phyloP scores from a whole-genome alignment of 2,797 vertebrate species.

The Spheniscus humboldti region DNA sequence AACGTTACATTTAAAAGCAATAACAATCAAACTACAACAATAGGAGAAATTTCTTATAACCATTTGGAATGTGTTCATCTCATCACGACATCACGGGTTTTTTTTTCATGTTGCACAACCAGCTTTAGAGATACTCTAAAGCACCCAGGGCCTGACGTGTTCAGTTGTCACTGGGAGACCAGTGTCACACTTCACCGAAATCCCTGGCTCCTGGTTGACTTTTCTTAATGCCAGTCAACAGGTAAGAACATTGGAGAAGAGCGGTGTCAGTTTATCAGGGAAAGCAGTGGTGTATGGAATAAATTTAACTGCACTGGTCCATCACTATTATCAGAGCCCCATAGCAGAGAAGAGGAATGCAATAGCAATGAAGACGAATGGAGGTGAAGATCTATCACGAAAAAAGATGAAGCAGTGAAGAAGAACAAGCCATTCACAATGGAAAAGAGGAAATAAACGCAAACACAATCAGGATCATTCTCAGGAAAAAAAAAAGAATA shows the following conservation, averaged over 20 bases:
- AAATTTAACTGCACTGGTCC: conserved; percentile 17
- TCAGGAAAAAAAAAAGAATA: background rate
- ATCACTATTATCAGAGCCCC: conserved; percentile 15
- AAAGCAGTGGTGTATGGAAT: conserved; percentile 11
- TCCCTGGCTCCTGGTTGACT: conserved; percentile 1
- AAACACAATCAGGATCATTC: background rate
- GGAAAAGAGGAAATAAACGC: background rate
- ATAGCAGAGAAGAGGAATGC: background rate
- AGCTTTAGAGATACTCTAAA: background rate
- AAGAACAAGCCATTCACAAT: background rate
- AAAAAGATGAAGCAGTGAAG: background rate
- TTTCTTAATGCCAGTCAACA: conserved; percentile 36
- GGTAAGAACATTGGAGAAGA: background rate
- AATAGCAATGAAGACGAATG: background rate
- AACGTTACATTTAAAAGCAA: conserved; percentile 31
- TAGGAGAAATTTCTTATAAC: conserved; percentile 3
- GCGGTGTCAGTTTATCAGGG: background rate
- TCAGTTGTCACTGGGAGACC: background rate
- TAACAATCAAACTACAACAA: conserved; percentile 47
- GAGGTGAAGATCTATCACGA: background rate
- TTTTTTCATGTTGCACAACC: background rate
- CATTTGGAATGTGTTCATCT: background rate
- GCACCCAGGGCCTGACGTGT: background rate
- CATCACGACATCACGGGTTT: background rate
- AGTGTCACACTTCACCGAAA: conserved; percentile 19